Base-by-base conservation (phyloP, 2,888 invertebrate species). In the Oegoconia quadripuncta region DNA sequence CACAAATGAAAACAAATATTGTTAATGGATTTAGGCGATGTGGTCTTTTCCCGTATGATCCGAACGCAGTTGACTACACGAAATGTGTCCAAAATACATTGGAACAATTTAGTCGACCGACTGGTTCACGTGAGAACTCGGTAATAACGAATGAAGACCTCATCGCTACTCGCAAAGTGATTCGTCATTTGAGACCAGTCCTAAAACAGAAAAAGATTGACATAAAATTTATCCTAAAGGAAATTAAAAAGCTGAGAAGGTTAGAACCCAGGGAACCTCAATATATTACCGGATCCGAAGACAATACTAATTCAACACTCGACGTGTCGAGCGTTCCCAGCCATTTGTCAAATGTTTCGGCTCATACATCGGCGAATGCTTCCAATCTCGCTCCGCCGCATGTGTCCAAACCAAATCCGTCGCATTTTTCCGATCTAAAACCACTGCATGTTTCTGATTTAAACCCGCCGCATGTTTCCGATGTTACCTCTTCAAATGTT, bases 31-130 rank as follows among this genome's bases (percentile, higher is more conserved):
- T 49, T 31, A 36, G 27, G 8, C 11, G 13, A 35, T 47, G 50
- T 44, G 50, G 48, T 1, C 34, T 52, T 3, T 48, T 28, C 20
- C 50, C 52, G 1, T 52, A 37, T 28, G 26, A 47, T 36, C 36
- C 43, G 5, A 27, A 48, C 12, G 40, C 40, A 2, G 20, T 31
- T 0, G 52, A 48, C 16, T 50, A 46, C 18, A 44, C 38, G 0
- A 50, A 50, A 46, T 48, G 44, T 37, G 44, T 35, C 8, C 34
- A 25, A 23, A 37, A 40, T 14, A 37, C 39, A 8, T 26, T 33
- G 26, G 25, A 41, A 36, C 28, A 37, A 27, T 8, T 40, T 8
- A 26, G 11, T 26, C 2, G 26, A 26, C 26, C 8, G 26, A 26
- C 26, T 26, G 11, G 9, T 26, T n/a, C 26, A 5, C 9, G 26